Evolutionary conservation across 2,888 invertebrate genomes (phyloP), one percentile per base, ranked within the genome.

Genomic region (Ennomos erosarius): DNA sequence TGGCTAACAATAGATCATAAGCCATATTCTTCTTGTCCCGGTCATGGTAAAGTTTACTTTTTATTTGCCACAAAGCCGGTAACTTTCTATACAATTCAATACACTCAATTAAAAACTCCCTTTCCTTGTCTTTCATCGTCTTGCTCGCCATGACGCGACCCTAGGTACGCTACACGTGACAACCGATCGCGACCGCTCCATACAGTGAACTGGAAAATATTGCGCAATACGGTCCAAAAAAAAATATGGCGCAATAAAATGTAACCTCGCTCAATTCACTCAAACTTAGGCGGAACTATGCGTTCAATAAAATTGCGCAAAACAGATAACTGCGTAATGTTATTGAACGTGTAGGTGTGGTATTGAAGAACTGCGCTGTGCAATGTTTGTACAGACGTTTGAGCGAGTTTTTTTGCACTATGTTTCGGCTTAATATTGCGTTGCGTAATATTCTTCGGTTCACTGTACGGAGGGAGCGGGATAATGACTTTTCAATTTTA

Each of bases 1-100:
- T 51, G 44, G 40, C 43, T 35, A 55, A 36, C 45, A 59, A 50
- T 36, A 53, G 26, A 38, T 58, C 47, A 48, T 58, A 58, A 37
- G 53, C 53, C 12, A 47, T 42, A 42, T 34, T 48, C 37, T 62
- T 62, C 35, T 57, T 62, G 35, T 51, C 51, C 38, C 58, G 62
- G 44, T 58, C 52, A 44, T 58, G 52, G 43, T 62, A 62, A 38
- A 51, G 50, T 59, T 62, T 62, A 54, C 52, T 55, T 44, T 63
- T 59, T 34, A 59, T 46, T 40, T 63, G 43, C 59, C 59, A 63
- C 42, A 59, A 37, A 53, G 48, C 45, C 35, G 59, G 53, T 44
- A 59, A 56, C 36, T 55, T 44, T 40, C 59, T 44, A 55, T 63
- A 63, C 37, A 59, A 55, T 47, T 53, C 56, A 37, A 61, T 64